Conservation (phyloP, 2,797 vertebrate species). For the Hypotaenidia okinawae region DNA sequence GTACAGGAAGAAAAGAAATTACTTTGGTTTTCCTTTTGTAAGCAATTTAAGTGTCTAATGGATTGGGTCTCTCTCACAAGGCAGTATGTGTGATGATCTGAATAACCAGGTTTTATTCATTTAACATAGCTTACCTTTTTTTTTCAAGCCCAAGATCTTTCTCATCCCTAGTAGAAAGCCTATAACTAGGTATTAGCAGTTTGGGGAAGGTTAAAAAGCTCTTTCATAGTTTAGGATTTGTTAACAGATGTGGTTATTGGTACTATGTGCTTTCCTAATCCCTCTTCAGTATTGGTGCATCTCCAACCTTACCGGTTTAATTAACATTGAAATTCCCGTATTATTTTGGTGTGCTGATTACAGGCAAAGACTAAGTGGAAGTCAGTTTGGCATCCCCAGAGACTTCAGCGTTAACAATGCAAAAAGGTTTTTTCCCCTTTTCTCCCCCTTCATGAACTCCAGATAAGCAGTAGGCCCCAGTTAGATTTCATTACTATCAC, state of each 20-base stretch:
- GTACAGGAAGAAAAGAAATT: not conserved
- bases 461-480: constrained; percentile 80
- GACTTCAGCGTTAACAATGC: constrained; percentile 77
- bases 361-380: constrained; percentile 70
- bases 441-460: constrained; percentile 67
- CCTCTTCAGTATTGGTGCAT: constrained; percentile 60
- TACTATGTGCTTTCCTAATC: constrained; percentile 69
- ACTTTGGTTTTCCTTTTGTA: not conserved
- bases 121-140: not conserved
- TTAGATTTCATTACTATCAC: constrained; percentile 86
- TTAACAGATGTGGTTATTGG: constrained; percentile 66
- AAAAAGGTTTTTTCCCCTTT: constrained; percentile 27
- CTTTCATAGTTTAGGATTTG: constrained; percentile 32
- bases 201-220: constrained; percentile 30
- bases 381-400: constrained; percentile 74
- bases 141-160: not conserved
- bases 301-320: constrained; percentile 69
- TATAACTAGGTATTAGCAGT: not conserved
- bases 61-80: not conserved
- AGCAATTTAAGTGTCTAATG: not conserved
- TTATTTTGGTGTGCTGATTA: constrained; percentile 77
- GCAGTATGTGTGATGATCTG: not conserved
- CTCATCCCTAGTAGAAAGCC: not conserved
- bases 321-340: constrained; percentile 73
- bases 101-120: not conserved